Conservation (phyloP, 2,888 invertebrate genomes). For the Miltochrista miniata region DNA sequence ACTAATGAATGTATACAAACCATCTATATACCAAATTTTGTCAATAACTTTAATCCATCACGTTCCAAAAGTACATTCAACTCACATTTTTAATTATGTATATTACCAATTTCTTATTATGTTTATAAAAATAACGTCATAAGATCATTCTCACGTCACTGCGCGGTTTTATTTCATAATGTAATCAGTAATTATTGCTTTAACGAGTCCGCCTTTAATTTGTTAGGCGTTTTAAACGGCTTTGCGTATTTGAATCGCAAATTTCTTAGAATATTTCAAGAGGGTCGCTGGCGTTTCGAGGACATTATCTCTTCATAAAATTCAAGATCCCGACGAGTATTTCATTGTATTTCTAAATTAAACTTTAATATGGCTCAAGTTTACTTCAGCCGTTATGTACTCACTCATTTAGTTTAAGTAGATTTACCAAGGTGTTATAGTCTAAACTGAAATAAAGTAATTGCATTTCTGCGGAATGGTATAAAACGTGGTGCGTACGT, state of each 20-base stretch:
- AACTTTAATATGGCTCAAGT: constrained; percentile 55
- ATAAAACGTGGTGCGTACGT: too few relatives aligned
- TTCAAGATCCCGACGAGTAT: constrained; percentile 77
- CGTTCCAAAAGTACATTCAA: too few relatives aligned
- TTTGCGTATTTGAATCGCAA: constrained; percentile 83
- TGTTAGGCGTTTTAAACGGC: constrained; percentile 84
- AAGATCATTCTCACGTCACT: constrained; percentile 40
- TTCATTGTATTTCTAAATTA: constrained; percentile 75
- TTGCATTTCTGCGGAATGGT: too few relatives aligned
- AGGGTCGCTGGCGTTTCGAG: constrained; percentile 78
- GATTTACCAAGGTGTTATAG: too few relatives aligned
- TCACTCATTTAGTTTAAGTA: constrained; percentile 24
- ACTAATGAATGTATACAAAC: too few relatives aligned
- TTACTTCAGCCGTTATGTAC: constrained; percentile 39
- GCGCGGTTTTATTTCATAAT: constrained; percentile 71
- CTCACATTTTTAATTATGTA: too few relatives aligned
- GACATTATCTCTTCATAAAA: constrained; percentile 83
- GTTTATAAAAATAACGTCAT: constrained; percentile 21
- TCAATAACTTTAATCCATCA: not conserved
- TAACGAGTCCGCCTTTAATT: constrained; percentile 82
- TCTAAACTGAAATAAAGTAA: too few relatives aligned
- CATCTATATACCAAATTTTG: too few relatives aligned
- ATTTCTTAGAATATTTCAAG: constrained; percentile 82
- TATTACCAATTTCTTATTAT: too few relatives aligned
- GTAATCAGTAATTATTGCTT: constrained; percentile 81